Evolutionary conservation across 2,888 invertebrate species (phyloP).

Genomic region (Choreutis nemorana): DNA sequence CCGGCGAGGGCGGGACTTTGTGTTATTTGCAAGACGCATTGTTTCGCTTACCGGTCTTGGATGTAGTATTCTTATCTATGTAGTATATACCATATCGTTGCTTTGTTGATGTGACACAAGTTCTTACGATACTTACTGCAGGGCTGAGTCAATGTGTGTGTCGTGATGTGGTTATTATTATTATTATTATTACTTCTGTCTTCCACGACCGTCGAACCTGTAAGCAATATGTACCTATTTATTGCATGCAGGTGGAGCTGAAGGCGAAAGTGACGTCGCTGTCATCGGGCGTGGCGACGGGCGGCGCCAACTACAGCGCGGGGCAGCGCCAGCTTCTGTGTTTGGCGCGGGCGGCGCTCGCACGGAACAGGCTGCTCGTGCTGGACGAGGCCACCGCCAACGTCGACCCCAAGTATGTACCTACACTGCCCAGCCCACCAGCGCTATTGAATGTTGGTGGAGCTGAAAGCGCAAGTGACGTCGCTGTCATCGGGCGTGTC

Average conservation of each 20-base stretch:
- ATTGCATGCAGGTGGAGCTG: slow-evolving; percentile 82
- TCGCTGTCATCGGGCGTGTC: slow-evolving; percentile 70
- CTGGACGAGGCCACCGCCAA: slow-evolving; percentile 94
- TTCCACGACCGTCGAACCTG: too few relatives aligned
- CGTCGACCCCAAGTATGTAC: slow-evolving; percentile 82
- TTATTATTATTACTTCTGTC: too few relatives aligned
- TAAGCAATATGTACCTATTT: too few relatives aligned
- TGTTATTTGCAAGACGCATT: too few relatives aligned
- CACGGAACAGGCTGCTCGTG: slow-evolving; percentile 80
- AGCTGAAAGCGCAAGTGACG: slow-evolving; percentile 57
- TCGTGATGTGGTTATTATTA: too few relatives aligned
- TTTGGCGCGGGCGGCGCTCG: slow-evolving; percentile 82
- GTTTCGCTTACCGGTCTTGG: too few relatives aligned
- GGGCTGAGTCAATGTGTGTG: too few relatives aligned
- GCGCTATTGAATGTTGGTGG: background rate
- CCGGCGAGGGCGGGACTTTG: too few relatives aligned
- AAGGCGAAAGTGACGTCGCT: slow-evolving; percentile 73
- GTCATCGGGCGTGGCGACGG: slow-evolving; percentile 72
- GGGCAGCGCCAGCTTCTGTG: slow-evolving; percentile 91
- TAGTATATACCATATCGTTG: too few relatives aligned
- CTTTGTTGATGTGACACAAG: too few relatives aligned
- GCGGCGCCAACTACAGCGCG: slow-evolving; percentile 85
- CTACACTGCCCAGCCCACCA: background rate
- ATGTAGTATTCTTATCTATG: too few relatives aligned
- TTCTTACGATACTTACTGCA: too few relatives aligned